Percentiles rank a stretch among this genome's conserved stretches.
These are phyloP conservation scores for Pemphigus obesinymphae DNA, from an alignment of 1,140 invertebrate species.

Conservation along the genomic window DNA sequence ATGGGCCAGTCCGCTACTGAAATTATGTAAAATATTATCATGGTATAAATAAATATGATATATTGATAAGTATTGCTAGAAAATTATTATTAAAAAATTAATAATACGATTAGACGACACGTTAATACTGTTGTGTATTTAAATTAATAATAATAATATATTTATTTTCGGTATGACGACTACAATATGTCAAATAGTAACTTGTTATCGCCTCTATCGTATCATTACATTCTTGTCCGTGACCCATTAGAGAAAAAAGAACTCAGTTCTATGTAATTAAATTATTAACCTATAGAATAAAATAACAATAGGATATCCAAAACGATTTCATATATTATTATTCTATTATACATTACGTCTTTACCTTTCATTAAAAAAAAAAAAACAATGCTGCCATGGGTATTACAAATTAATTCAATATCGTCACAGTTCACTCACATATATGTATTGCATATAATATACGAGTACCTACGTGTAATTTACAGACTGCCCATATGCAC, in stretches of 20 bases:
- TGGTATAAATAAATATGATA: too few relatives aligned
- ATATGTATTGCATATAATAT: not conserved
- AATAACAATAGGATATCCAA: conserved; percentile 33
- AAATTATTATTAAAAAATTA: too few relatives aligned
- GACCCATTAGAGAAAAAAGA: conserved; percentile 24
- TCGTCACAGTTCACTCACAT: conserved; percentile 31
- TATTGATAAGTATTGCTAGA: too few relatives aligned
- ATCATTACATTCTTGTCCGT: conserved; percentile 20
- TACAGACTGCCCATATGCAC: too few relatives aligned
- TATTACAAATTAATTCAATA: conserved; percentile 32
- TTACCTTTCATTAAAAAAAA: conserved; percentile 33
- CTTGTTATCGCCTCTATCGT: conserved; percentile 32
- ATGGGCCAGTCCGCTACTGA: too few relatives aligned
- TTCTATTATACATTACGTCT: not conserved
- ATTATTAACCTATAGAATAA: conserved; percentile 32
- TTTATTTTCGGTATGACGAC: not conserved
- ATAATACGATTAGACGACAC: too few relatives aligned
- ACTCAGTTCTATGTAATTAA: not conserved
- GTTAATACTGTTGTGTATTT: too few relatives aligned
- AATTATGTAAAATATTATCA: too few relatives aligned
- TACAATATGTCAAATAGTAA: conserved; percentile 22
- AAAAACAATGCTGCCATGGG: not conserved
- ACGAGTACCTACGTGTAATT: too few relatives aligned
- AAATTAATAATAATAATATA: not conserved
- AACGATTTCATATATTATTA: conserved; percentile 30